Evolutionary conservation across 2,113 vertebrate species (phyloP).

Genomic region (Oostethus manadensis): DNA sequence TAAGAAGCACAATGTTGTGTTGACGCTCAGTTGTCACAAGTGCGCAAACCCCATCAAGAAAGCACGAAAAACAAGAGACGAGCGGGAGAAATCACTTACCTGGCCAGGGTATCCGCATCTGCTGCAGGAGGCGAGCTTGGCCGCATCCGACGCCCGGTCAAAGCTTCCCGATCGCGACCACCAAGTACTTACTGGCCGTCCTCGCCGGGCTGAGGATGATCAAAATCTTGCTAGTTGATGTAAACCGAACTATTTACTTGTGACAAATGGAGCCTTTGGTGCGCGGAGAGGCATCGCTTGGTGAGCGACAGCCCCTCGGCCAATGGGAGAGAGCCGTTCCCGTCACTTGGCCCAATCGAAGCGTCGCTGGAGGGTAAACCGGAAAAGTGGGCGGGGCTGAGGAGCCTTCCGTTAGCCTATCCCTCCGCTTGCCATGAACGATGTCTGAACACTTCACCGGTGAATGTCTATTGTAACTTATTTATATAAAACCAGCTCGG

Average conservation of each 20-base stretch:
- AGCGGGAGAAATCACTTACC: conserved; percentile 69
- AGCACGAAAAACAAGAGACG: conserved; percentile 35
- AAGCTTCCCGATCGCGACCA: background rate
- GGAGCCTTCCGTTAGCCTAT: conserved; percentile 64
- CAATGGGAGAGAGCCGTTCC: conserved; percentile 47
- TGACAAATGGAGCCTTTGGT: conserved; percentile 74
- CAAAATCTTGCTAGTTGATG: conserved; percentile 54
- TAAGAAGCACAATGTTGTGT: background rate
- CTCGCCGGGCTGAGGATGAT: conserved; percentile 37
- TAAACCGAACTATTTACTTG: conserved; percentile 72
- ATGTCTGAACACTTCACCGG: background rate
- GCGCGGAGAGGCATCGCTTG: conserved; percentile 60
- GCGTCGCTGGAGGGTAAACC: conserved; percentile 39
- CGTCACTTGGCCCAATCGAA: conserved; percentile 50
- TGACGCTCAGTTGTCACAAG: conserved; percentile 29
- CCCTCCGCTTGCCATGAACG: conserved; percentile 59
- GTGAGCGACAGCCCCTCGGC: conserved; percentile 51
- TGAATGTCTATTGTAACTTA: background rate
- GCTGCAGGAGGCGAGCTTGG: conserved; percentile 46
- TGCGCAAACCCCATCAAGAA: conserved; percentile 4
- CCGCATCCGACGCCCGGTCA: conserved; percentile 24
- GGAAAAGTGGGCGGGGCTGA: conserved; percentile 55
- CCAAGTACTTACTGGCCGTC: conserved; percentile 32
- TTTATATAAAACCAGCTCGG: background rate
- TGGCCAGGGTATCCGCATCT: conserved; percentile 70